Evolutionary conservation across 1,140 invertebrate genomes (phyloP), one percentile per base, ranked within the genome.

Genomic region (Aleiodes sp.): DNA sequence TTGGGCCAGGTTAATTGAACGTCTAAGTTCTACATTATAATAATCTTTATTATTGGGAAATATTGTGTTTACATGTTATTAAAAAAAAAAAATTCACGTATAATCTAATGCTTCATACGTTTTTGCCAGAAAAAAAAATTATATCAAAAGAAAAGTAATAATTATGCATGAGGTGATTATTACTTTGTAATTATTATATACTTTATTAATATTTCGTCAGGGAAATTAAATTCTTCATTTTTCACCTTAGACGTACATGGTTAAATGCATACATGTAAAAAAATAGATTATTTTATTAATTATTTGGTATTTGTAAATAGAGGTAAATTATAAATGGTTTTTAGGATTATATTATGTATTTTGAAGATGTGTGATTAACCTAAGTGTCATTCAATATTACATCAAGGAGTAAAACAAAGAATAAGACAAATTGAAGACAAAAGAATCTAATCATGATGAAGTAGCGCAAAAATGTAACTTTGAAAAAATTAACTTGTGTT

Each of bases 241-340:
- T 35, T 35, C 4, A 10, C 19, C 39, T 43, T 43, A n/a, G 39
- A 16, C n/a, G 7, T 43, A 43, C n/a, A n/a, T 43, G 39, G n/a
- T 43, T 43, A 4, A 16, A 16, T 16, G 39, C 39, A 43, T 43
- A 43, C 19, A 43, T 1, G 14, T n/a, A 16, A 43, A 16, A 43
- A 43, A 43, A 43, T 43, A 43, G 39, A 43, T 43, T 43, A 39
- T 43, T 43, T 43, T 43, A 43, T 2, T 52, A 24, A 52, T 24
- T 24, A 52, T 52, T 52, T 52, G n/a, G n/a, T n/a, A n/a, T n/a
- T n/a, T 52, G 46, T 52, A 52, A 52, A 16, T 52, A 6, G 31
- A 10, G 31, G 10, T 35, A 6, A 35, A 35, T 10, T 6, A 35
- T 35, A 6, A 35, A 4, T 35, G 31, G 41, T 10, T 14, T 46